Conservation (phyloP, 2,113 vertebrate species). For the Ranitomeya imitator region DNA sequence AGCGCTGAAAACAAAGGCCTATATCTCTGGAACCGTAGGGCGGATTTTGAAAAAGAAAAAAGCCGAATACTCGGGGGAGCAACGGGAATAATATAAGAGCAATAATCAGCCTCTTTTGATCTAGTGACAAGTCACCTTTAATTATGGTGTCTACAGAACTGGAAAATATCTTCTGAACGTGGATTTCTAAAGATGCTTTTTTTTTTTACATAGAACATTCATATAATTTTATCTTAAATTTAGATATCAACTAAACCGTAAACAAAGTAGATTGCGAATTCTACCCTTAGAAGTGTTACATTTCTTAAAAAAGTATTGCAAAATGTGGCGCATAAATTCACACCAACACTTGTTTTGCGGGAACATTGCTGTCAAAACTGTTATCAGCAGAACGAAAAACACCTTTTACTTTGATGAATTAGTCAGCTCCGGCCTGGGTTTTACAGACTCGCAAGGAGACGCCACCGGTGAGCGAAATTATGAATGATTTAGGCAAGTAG, state of each 20-base stretch:
- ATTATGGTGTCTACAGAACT: background rate
- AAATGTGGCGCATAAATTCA: constrained; percentile 37
- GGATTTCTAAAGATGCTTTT: background rate
- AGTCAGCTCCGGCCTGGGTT: constrained; percentile 18
- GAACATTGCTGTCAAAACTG: constrained; percentile 32
- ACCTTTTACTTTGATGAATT: constrained; percentile 43
- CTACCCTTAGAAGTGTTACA: background rate
- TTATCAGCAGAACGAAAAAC: constrained; percentile 39
- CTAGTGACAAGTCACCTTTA: too few relatives aligned
- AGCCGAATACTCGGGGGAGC: too few relatives aligned
- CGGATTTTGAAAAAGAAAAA: too few relatives aligned
- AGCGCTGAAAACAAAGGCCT: too few relatives aligned
- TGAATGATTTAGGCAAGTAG: constrained; percentile 48
- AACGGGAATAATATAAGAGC: too few relatives aligned
- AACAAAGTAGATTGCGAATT: background rate
- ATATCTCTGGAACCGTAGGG: too few relatives aligned
- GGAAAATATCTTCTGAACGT: background rate
- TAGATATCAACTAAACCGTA: background rate
- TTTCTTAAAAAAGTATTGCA: background rate
- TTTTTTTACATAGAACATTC: background rate
- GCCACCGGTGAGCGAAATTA: constrained; percentile 33
- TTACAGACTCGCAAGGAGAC: constrained; percentile 32
- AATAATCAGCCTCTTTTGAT: too few relatives aligned
- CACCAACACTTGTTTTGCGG: constrained; percentile 6
- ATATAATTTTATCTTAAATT: background rate